Conservation (phyloP, 2,888 invertebrate species). For the Spisula solida region DNA sequence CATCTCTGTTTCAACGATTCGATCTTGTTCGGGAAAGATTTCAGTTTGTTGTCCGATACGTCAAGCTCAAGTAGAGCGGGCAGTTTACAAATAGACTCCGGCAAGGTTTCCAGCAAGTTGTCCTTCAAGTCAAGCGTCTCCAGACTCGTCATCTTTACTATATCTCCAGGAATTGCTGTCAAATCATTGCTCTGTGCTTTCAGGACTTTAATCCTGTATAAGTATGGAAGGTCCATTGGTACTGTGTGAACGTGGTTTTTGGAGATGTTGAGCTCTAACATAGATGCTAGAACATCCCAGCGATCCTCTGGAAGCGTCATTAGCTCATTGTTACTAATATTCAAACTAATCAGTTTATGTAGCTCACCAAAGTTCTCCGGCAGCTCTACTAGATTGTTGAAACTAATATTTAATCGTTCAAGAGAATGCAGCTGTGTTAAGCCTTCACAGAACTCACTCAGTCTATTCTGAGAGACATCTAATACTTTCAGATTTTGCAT, state of each 20-base stretch:
- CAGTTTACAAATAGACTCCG: conserved; percentile 85
- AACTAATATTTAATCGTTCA: conserved; percentile 82
- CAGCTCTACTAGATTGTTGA: conserved; percentile 82
- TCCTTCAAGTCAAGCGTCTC: conserved; percentile 93
- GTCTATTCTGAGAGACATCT: conserved; percentile 89
- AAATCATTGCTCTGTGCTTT: conserved; percentile 83
- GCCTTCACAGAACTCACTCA: conserved; percentile 88
- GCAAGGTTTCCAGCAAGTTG: conserved; percentile 91
- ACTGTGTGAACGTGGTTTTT: conserved; percentile 93
- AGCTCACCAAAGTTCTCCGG: conserved; percentile 85
- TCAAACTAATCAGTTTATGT: conserved; percentile 80
- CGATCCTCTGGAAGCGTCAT: conserved; percentile 82
- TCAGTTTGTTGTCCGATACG: conserved; percentile 85
- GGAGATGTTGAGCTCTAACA: conserved; percentile 92
- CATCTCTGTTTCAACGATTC: conserved; percentile 75
- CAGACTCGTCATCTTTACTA: conserved; percentile 89
- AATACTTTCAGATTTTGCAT: conserved; percentile 89
- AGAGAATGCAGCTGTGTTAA: conserved; percentile 78
- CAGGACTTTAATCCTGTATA: conserved; percentile 82
- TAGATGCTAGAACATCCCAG: conserved; percentile 94
- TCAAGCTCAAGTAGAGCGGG: conserved; percentile 81
- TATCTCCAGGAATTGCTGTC: conserved; percentile 81
- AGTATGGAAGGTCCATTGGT: conserved; percentile 84
- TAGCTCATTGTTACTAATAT: conserved; percentile 84
- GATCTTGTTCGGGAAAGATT: conserved; percentile 81